These are phyloP conservation scores for Drosophila hydei DNA, from an alignment of 1,140 invertebrate genomes.

Conservation along the genomic window DNA sequence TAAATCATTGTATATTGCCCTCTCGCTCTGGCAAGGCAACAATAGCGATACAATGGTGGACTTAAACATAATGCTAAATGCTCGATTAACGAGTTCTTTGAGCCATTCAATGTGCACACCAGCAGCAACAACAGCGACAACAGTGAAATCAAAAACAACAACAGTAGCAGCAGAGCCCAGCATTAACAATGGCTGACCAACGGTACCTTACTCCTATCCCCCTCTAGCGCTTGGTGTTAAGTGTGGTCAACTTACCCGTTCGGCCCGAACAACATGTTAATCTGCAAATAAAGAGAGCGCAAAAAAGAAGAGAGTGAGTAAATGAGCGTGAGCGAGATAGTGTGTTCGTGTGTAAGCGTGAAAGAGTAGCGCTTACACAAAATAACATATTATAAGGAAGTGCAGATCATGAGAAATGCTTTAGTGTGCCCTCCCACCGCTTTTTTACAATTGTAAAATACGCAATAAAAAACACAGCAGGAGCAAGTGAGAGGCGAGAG, in stretches of 20 bases:
- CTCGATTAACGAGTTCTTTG: conserved; percentile 51
- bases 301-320: conserved; percentile 10
- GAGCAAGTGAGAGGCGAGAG: not conserved
- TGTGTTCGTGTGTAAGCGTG: not conserved
- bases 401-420: conserved; percentile 2
- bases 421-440: not conserved
- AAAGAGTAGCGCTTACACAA: conserved; percentile 1
- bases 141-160: conserved; percentile 6
- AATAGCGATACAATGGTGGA: conserved; percentile 33
- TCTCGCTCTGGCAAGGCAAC: not conserved
- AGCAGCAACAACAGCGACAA: conserved; percentile 1
- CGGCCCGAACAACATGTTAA: conserved; percentile 50
- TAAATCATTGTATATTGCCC: conserved; percentile 15
- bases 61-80: conserved; percentile 42
- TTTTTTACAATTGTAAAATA: conserved; percentile 42
- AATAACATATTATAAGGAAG: conserved; percentile 7
- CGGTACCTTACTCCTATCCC: not conserved
- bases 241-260: conserved; percentile 50
- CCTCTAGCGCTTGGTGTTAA: conserved; percentile 7
- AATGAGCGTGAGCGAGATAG: not conserved
- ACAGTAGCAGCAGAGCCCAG: conserved; percentile 14
- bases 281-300: conserved; percentile 44
- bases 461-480: conserved; percentile 50
- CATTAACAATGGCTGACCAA: conserved; percentile 9
- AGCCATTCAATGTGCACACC: conserved; percentile 16